Percentiles rank a stretch among this genome's conserved stretches.
These are phyloP conservation scores for Hyles vespertilio DNA, from an alignment of 1,140 invertebrate genomes.

Conservation along the genomic window DNA sequence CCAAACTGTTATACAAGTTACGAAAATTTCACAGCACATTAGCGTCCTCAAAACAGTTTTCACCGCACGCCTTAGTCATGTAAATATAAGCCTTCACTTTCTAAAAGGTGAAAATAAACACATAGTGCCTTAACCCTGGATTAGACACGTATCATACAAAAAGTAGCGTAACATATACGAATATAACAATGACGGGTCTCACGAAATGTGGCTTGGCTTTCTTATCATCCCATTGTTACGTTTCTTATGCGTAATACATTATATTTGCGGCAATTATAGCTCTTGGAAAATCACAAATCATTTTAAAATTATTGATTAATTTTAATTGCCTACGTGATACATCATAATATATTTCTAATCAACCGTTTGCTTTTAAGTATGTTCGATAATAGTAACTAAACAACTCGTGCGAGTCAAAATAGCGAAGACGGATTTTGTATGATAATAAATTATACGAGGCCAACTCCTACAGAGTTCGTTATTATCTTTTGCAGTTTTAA, in stretches of 20 bases:
- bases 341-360: no score
- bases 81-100: constrained; percentile 68
- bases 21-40: constrained; percentile 39
- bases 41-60: constrained; percentile 28
- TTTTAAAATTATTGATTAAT: no score
- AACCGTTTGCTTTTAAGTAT: no score
- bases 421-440: no score
- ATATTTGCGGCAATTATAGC: constrained; percentile 4
- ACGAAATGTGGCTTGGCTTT: neutral
- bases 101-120: constrained; percentile 60
- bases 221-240: neutral
- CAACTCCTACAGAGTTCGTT: no score
- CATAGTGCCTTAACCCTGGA: constrained; percentile 34
- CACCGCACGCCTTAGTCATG: constrained; percentile 39
- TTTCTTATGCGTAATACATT: neutral
- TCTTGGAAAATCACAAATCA: neutral
- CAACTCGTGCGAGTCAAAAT: no score
- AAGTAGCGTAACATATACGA: neutral
- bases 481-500: no score
- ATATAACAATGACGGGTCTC: no score
- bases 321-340: no score
- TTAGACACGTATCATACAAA: constrained; percentile 20
- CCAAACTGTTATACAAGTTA: neutral
- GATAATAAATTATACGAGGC: no score
- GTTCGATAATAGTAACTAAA: no score